These are phyloP conservation scores for Sinotaia quadrata DNA, from an alignment of 2,888 invertebrate species.

Conservation along the genomic window DNA sequence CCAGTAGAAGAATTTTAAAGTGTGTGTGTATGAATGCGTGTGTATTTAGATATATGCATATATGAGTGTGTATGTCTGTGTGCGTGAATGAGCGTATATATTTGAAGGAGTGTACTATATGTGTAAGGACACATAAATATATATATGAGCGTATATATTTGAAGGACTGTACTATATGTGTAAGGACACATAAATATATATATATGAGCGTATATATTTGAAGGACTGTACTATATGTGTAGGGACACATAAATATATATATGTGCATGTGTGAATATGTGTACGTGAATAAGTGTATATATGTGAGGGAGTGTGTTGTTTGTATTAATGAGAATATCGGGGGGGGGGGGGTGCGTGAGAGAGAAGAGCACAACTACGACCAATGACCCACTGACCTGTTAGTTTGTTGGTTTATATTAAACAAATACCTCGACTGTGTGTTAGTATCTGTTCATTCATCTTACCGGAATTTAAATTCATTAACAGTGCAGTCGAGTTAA, in stretches of 20 bases:
- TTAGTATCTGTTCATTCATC: no score
- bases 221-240: background rate
- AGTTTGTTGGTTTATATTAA: no score
- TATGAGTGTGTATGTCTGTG: conserved; percentile 22
- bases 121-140: background rate
- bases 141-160: conserved; percentile 11
- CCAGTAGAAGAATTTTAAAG: background rate
- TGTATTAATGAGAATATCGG: no score
- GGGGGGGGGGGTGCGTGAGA: no score
- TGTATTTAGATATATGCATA: background rate
- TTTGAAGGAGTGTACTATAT: background rate
- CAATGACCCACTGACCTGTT: no score
- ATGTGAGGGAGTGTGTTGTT: background rate
- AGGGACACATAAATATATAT: background rate
- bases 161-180: background rate
- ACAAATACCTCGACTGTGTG: no score
- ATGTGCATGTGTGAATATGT: no score
- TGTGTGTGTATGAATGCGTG: conserved; percentile 9
- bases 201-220: conserved; percentile 12
- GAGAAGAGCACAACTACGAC: no score
- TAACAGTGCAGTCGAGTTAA: no score
- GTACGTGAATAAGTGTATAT: no score
- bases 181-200: background rate
- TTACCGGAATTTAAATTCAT: no score
- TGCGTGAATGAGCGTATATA: background rate